Base-by-base conservation (phyloP, 2,888 invertebrate species). In the Drosophila robusta region DNA sequence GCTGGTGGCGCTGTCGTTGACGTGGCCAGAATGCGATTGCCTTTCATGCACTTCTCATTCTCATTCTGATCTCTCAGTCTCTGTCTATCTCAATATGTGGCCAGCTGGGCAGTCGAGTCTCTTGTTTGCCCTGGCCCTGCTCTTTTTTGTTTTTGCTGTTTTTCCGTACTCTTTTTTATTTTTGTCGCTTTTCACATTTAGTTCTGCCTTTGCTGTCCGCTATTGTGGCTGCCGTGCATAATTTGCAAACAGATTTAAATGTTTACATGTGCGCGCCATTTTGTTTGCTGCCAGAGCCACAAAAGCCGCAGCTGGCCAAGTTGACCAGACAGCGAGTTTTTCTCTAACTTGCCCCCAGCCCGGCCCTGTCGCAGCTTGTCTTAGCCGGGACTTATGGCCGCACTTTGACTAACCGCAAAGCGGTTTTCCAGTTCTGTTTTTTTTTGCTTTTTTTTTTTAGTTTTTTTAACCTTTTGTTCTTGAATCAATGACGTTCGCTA, bases 201-300 rank as follows among this genome's bases (percentile, higher is more conserved):
- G 58, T 64, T 71, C 44, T 34, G 42, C 45, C 45, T 29, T 45
- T 39, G 11, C 45, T 42, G 46, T 47, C 51, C 47, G 61, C 55
- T 52, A 66, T 71, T 74, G 62, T 58, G 57, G 54, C 67, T 50
- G 68, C 61, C 68, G 57, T 78, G 82, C 88, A 87, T 87, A 85
- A 85, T 85, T 83, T 85, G 85, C 67, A 66, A 73, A 71, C 74
- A 73, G 79, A 85, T 81, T 83, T 85, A 79, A 80, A 81, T 82
- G 79, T 82, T 73, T 81, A 73, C 88, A 85, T 82, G 79, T 79
- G 79, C 58, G 67, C 56, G 68, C 74, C 77, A 70, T 85, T 78
- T 72, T 70, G 74, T 65, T 68, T 68, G 65, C 68, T 61, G 51
- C 4, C 61, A 34, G 46, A 22, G 54, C 51, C 77, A 57, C 77